Evolutionary conservation across 92 coral and sea anemone species (phyloP).

Genomic region (Scolanthus callimorphus): DNA sequence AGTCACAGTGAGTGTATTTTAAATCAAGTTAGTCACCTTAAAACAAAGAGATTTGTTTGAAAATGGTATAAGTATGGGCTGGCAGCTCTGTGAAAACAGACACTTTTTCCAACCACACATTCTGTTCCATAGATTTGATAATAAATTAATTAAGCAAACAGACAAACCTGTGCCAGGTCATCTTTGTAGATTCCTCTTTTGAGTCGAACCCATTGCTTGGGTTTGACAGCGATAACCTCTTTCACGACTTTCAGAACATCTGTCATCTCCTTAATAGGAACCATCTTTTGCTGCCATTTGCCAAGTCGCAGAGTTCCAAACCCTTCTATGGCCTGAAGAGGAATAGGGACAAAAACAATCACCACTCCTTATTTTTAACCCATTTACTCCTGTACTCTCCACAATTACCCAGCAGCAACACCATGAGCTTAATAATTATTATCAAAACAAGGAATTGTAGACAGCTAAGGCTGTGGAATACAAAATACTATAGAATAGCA

Average conservation of each 20-base stretch:
- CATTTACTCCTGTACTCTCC: background rate
- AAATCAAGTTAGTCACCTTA: too few species aligned
- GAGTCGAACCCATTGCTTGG: constrained; percentile 96
- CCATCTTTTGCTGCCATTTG: constrained; percentile 96
- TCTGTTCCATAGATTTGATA: too few species aligned
- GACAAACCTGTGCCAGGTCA: constrained; percentile 88
- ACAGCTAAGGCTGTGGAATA: too few species aligned
- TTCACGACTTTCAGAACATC: constrained; percentile 97
- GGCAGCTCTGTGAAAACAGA: too few species aligned
- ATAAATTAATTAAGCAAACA: background rate
- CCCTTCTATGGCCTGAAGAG: constrained; percentile 89
- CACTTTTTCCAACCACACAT: too few species aligned
- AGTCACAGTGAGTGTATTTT: too few species aligned
- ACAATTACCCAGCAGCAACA: background rate
- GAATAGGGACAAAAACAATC: background rate
- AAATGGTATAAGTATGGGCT: background rate
- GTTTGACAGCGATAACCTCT: constrained; percentile 86
- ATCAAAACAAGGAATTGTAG: too few species aligned
- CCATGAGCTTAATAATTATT: background rate
- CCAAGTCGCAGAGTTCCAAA: constrained; percentile 92
- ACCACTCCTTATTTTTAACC: background rate
- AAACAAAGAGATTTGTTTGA: background rate
- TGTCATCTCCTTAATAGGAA: constrained; percentile 97
- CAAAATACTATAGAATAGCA: too few species aligned
- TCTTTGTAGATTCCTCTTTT: constrained; percentile 98